Conservation (phyloP, 2,797 vertebrate species). For the Silurus lanzhouensis region DNA sequence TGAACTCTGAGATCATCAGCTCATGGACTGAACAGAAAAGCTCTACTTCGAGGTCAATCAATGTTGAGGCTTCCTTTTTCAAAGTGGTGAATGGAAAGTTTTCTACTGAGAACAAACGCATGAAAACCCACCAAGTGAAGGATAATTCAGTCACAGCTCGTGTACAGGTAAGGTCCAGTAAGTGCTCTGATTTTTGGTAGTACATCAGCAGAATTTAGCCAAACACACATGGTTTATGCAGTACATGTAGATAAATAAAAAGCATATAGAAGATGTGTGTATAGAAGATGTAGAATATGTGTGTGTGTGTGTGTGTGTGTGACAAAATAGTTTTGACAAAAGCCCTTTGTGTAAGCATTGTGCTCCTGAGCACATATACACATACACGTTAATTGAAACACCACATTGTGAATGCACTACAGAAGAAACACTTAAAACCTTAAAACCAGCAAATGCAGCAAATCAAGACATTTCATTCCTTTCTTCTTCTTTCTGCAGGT, state of each 20-base stretch:
- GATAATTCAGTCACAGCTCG: constrained; percentile 78
- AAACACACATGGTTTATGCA: too few relatives aligned
- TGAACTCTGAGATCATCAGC: constrained; percentile 84
- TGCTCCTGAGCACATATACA: neutral
- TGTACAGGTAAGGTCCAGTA: constrained; percentile 74
- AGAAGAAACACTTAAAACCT: neutral
- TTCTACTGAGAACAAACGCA: constrained; percentile 77
- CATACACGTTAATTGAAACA: neutral
- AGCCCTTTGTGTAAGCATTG: neutral
- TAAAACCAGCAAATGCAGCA: neutral
- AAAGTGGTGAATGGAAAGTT: constrained; percentile 81
- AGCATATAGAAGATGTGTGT: neutral
- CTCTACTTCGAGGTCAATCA: constrained; percentile 77
- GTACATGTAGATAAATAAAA: too few relatives aligned
- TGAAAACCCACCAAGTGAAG: constrained; percentile 86
- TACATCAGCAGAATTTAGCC: too few relatives aligned
- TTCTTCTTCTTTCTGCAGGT: constrained; percentile 61
- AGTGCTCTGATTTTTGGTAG: too few relatives aligned
- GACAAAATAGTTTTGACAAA: neutral
- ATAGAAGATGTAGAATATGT: neutral
- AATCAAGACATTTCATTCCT: neutral
- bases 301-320: neutral
- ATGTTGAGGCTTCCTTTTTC: constrained; percentile 76
- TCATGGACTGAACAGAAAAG: constrained; percentile 85
- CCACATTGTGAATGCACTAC: too few relatives aligned